Base-by-base conservation (phyloP, 1,140 invertebrate species). In the Drosophila oshimai region DNA sequence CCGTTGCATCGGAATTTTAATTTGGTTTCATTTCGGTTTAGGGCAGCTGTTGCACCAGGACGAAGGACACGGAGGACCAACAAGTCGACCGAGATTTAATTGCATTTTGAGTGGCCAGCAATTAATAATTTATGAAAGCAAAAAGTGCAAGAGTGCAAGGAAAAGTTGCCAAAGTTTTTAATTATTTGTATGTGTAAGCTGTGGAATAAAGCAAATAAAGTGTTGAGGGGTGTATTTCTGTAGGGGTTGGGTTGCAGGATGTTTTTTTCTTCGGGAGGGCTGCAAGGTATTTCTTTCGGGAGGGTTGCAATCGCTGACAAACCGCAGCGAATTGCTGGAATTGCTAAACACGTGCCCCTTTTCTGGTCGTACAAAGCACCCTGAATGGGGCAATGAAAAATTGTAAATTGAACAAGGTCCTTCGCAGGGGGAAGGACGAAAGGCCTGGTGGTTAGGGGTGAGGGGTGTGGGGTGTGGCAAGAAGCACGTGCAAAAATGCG, bases 61-160 rank as follows among this genome's bases (percentile, higher is more conserved):
- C 58, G 15, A 36, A 67, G 60, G 74, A 49, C 71, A 46, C 37
- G 17, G 45, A 12, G 24, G 20, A 60, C 69, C 75, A 79, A 73
- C 76, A 87, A 87, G 75, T 87, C 87, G 80, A 86, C 80, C 80
- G 76, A 76, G 71, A 87, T 86, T 86, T 86, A 86, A 86, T 86
- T 86, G 81, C 80, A 86, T 76, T 87, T 87, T 76, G 81, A 87
- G 75, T 87, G 80, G 80, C 57, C 36, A 49, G 61, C 74, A 75
- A 86, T 86, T 84, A 84, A 84, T 80, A 87, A 86, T 76, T 75
- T 87, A 76, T 86, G 51, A 80, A 86, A 73, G 51, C 41, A 53
- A 17, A 50, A 29, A 51, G 47, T 34, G 37, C 51, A 42, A 39
- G 47, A 39, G 46, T 41, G 57, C 54, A 65, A 22, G 44, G 9